phyloP scores from a whole-genome alignment of 2,888 invertebrate species.

The Cantharis flavilabris region DNA sequence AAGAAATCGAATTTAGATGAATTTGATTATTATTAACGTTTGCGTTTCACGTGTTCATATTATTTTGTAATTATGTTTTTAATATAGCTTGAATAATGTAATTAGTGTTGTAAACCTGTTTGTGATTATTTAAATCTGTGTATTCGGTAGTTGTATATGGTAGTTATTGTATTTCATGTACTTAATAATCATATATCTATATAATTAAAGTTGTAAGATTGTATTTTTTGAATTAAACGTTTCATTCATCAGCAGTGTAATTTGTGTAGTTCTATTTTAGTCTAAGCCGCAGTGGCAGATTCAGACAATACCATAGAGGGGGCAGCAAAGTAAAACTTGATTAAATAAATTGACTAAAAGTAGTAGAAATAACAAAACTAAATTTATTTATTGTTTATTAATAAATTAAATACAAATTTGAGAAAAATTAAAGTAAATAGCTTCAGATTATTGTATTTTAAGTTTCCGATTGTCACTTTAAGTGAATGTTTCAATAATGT shows the following conservation, averaged over 20 bases:
- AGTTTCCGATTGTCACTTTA: no score
- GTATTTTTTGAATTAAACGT: neutral
- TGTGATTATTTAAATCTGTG: neutral
- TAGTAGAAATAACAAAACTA: no score
- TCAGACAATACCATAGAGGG: no score
- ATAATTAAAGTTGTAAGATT: neutral
- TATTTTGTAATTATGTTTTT: neutral
- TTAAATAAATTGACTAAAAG: no score
- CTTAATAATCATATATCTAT: neutral
- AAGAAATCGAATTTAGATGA: neutral
- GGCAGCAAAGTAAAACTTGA: no score
- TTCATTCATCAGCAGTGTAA: neutral
- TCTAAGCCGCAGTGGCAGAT: no score
- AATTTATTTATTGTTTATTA: no score
- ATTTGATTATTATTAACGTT: neutral
- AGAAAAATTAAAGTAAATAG: no score
- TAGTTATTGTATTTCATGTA: neutral
- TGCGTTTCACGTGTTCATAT: neutral
- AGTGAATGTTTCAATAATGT: no score
- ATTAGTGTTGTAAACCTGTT: neutral
- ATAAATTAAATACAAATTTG: no score
- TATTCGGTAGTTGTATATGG: neutral
- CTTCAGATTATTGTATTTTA: no score
- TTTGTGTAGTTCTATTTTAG: neutral
- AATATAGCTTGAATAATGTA: neutral